These are phyloP conservation scores for Campoplex nolae DNA, from an alignment of 2,888 invertebrate species.

Conservation along the genomic window DNA sequence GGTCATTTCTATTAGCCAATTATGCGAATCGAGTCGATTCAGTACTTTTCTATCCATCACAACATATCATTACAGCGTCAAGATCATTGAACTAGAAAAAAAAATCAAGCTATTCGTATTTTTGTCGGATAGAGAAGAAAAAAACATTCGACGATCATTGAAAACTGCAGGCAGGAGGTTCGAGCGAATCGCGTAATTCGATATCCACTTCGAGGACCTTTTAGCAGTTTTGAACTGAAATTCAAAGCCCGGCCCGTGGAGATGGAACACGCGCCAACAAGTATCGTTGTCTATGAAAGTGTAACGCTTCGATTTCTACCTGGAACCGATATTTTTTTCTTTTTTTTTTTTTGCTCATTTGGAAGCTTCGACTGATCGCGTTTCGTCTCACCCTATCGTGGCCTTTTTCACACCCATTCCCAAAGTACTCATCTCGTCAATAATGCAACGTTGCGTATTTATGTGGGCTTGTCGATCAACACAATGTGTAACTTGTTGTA, in stretches of 20 bases:
- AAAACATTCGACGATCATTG: conserved; percentile 9
- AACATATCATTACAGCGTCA: background rate
- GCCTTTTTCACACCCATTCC: conserved; percentile 45
- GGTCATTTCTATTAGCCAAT: conserved; percentile 46
- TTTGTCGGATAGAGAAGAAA: background rate
- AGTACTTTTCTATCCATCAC: background rate
- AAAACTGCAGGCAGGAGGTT: background rate
- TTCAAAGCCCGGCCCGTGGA: background rate
- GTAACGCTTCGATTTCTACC: conserved; percentile 54
- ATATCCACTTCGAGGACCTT: conserved; percentile 67
- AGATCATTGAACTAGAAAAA: background rate
- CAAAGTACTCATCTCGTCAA: conserved; percentile 32
- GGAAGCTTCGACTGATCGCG: conserved; percentile 23
- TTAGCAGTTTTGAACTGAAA: conserved; percentile 28
- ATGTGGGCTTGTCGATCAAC: background rate
- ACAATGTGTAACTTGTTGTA: conserved; percentile 30
- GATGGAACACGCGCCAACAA: conserved; percentile 46
- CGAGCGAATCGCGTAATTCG: conserved; percentile 54
- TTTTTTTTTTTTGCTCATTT: conserved; percentile 58
- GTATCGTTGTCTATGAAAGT: conserved; percentile 27
- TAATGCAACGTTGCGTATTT: conserved; percentile 15
- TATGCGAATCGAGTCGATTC: background rate
- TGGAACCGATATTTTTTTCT: conserved; percentile 25
- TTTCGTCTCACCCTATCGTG: conserved; percentile 18
- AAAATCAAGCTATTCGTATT: conserved; percentile 1